A percentile compares a stretch with the other conserved stretches of the same genome.
Evolutionary conservation across 2,113 vertebrate genomes (phyloP).

Genomic region (Hippopotamus amphibius): DNA sequence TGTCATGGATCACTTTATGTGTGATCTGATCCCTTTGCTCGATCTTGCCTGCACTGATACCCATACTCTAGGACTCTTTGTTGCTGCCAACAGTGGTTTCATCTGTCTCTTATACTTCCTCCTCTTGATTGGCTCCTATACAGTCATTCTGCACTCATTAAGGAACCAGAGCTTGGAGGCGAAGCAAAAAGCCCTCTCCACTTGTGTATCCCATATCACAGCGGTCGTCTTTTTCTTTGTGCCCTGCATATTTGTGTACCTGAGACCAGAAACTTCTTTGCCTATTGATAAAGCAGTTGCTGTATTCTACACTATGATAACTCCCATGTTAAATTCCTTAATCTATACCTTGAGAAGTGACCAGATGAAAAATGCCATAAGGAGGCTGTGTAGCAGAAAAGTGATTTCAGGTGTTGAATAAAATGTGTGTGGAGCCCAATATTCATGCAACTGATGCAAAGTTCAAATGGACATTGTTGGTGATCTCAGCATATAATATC

Average conservation of each 20-base stretch:
- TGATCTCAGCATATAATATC: background rate
- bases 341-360: slow-evolving; percentile 75
- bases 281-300: background rate
- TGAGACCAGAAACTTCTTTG: no score
- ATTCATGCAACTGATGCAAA: no score
- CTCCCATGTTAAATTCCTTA: slow-evolving; percentile 81
- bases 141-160: slow-evolving; percentile 75
- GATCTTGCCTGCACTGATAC: slow-evolving; percentile 71
- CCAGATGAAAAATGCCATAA: slow-evolving; percentile 82
- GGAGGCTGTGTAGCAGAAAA: slow-evolving; percentile 62
- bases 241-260: no score
- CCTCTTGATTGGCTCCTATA: slow-evolving; percentile 66
- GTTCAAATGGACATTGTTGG: background rate
- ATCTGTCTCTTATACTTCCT: slow-evolving; percentile 74
- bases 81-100: slow-evolving; percentile 70
- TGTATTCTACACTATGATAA: slow-evolving; percentile 79
- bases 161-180: background rate
- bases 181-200: slow-evolving; percentile 79
- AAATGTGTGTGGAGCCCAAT: background rate
- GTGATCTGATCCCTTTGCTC: slow-evolving; percentile 79
- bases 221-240: no score
- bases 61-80: background rate
- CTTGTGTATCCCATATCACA: slow-evolving; percentile 70
- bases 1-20: slow-evolving; percentile 80
- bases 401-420: background rate